Base-by-base conservation (phyloP, 2,888 invertebrate genomes). In the Thecophora atra region DNA sequence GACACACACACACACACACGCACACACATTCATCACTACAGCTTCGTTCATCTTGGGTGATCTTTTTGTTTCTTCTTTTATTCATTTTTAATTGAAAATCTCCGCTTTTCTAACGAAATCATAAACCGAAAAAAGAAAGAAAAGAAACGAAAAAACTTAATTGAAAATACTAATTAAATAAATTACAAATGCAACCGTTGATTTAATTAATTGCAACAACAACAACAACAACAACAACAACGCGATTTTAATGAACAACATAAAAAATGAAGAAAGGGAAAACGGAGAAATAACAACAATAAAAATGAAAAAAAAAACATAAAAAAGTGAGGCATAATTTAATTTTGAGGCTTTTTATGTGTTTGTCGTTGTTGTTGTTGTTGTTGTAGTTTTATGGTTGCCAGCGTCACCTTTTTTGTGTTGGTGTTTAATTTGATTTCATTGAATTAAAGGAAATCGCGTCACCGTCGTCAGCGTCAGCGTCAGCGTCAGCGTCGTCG, bases 271-370 rank as follows among this genome's bases (percentile, higher is more conserved):
- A 21, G 28, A 58, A 11, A 42, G 69, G 28, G 65, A 73, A 73
- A 65, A 54, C 26, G 66, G 70, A 65, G 64, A 54, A 54, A 6
- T 8, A 52, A 52, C 47, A 24, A 19, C 54, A 37, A 68, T 15
- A 58, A 67, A 68, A 74, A 72, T 76, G 67, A 37, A 37, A 37
- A 64, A 30, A 80, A 80, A 82, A 81, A 80, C 78, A 79, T 76
- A 78, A 72, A 77, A 78, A 82, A 77, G 79, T 79, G 80, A 79
- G 81, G 82, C 80, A 78, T 81, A 81, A 81, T 82, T 81, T 77
- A 80, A 81, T 81, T 81, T 47, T 47, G 11, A 11, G 4, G 47
- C 47, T 47, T n/a, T 47, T 5, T 17, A 5, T 47, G n/a, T 44
- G 44, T n/a, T 52, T 52, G 52, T 7, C n/a, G 52, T 52, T 79